These are phyloP conservation scores for Penelope pileata DNA, from an alignment of 2,113 vertebrate genomes.

Conservation along the genomic window DNA sequence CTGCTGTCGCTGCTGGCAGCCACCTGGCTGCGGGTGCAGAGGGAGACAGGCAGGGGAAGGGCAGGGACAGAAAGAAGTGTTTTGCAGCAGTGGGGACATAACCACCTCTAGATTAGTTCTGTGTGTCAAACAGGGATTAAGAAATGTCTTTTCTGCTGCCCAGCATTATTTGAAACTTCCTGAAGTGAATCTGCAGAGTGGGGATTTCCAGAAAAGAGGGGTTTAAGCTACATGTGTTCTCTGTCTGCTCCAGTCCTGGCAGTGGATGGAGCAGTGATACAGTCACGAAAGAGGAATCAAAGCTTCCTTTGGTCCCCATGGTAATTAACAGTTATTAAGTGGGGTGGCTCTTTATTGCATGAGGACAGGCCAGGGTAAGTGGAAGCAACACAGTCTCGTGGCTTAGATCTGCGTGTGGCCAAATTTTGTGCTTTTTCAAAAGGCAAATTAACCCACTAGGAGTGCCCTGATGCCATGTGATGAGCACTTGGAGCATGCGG, in stretches of 20 bases:
- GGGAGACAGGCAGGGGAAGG: too few species aligned
- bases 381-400: not conserved
- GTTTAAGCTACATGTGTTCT: not conserved
- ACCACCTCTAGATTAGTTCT: not conserved
- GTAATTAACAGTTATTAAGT: conserved; percentile 50
- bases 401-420: conserved; percentile 26
- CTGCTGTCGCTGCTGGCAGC: not conserved
- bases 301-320: conserved; percentile 13
- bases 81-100: not conserved
- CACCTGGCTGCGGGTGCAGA: not conserved
- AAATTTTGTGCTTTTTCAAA: conserved; percentile 17
- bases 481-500: conserved; percentile 17
- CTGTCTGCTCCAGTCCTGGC: not conserved
- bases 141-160: not conserved
- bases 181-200: not conserved
- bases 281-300: not conserved
- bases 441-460: conserved; percentile 35
- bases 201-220: not conserved
- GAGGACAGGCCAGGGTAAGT: not conserved
- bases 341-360: conserved; percentile 19
- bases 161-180: not conserved
- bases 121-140: not conserved
- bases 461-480: conserved; percentile 20
- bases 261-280: not conserved
- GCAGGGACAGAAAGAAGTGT: not conserved